Base-by-base conservation (phyloP, 2,113 vertebrate species). In the Centrocercus urophasianus region DNA sequence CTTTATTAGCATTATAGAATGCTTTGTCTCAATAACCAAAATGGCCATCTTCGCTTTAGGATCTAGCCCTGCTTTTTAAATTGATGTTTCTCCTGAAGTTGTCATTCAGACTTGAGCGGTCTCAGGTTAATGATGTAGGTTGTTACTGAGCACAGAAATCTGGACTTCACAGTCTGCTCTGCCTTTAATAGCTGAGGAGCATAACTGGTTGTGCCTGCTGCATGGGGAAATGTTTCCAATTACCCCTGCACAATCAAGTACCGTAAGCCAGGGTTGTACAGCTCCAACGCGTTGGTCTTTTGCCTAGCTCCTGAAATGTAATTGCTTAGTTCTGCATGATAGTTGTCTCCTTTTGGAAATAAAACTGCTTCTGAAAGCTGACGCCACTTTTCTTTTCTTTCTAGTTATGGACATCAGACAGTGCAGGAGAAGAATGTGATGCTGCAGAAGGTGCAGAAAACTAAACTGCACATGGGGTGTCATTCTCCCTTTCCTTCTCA, bases 381-480 rank as follows among this genome's bases (percentile, higher is more conserved):
- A 94, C 70, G 0, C 54, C 66, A 54, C 76, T 76, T 22, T 93
- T 94, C 50, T 96, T 82, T 78, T 89, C 79, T 59, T 93, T 86
- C 86, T 95, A 99, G 99, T 98, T 99, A 98, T 99, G 99, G 99
- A 99, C 99, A 97, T 99, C 98, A 65, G 99, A 99, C 98, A 99
- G 97, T 34, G 98, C 98, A 89, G 97, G 98, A 80, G 99, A 99
- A 88, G 99, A 99, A 92, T 98, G 97, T 45, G 99, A 99, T 40
- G 98, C 97, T 42, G 98, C 97, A 80, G 99, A 99, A 93, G 98
- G 93, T 74, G 98, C 97, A 70, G 98, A 99, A 89, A 99, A 98
- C 98, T 99, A 98, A 98, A 95, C 74, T 85, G 86, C 96, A 30
- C 70, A 18, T 67, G 90, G 96, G 96, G 96, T 80, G 73, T 76